Conservation (phyloP, 2,888 invertebrate species). For the Dioctria linearis region DNA sequence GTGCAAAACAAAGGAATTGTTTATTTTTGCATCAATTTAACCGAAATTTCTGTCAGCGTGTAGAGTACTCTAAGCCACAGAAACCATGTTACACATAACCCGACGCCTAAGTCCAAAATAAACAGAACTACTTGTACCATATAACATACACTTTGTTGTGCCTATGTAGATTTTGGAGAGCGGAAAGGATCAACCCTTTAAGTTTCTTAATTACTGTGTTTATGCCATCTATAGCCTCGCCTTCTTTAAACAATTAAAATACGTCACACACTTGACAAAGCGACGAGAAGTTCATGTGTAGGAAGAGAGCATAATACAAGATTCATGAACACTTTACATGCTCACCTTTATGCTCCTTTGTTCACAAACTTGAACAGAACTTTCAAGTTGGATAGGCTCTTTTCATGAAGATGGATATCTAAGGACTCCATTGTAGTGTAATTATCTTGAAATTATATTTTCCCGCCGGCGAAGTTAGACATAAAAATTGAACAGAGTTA, state of each 20-base stretch:
- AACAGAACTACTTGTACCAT: background rate
- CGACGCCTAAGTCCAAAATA: background rate
- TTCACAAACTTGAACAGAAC: constrained; percentile 34
- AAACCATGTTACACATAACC: no score
- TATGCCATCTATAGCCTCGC: background rate
- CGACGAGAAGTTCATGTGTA: background rate
- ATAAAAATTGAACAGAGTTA: constrained; percentile 22
- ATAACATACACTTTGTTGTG: no score
- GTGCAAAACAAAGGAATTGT: no score
- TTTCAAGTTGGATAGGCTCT: constrained; percentile 7
- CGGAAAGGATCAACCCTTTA: constrained; percentile 20
- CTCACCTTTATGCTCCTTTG: constrained; percentile 24
- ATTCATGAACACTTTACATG: background rate
- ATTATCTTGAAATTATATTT: constrained; percentile 23
- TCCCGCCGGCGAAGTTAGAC: constrained; percentile 11
- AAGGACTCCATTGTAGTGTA: constrained; percentile 3
- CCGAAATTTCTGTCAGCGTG: no score
- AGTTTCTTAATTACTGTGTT: constrained; percentile 34
- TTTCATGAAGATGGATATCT: constrained; percentile 38
- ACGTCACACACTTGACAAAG: background rate
- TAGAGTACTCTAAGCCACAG: no score
- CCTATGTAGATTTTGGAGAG: no score
- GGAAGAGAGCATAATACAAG: background rate
- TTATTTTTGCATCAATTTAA: no score
- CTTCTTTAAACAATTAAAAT: background rate